Conservation (phyloP, 2,888 invertebrate genomes). For the Geotrupes spiniger region DNA sequence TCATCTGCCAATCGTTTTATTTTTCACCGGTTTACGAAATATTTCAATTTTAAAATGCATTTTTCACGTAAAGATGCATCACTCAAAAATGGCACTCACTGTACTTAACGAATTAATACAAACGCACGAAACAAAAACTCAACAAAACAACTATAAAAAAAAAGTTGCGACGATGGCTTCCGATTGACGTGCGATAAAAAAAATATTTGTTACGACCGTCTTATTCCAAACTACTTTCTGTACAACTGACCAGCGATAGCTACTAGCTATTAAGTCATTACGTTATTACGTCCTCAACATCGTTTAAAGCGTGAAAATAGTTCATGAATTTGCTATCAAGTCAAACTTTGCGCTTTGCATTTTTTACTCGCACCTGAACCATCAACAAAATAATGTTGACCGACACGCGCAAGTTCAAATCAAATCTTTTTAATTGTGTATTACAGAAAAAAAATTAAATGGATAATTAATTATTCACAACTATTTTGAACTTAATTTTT, state of each 20-base stretch:
- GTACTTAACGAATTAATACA: background rate
- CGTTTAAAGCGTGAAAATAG: conserved; percentile 50
- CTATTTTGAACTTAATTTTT: too few relatives aligned
- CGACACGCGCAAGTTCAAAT: too few relatives aligned
- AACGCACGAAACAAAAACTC: background rate
- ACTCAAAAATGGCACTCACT: conserved; percentile 20
- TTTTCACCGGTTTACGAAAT: conserved; percentile 33
- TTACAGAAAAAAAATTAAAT: too few relatives aligned
- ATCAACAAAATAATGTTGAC: too few relatives aligned
- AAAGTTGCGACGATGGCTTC: background rate
- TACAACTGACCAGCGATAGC: conserved; percentile 51
- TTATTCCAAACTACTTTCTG: conserved; percentile 49
- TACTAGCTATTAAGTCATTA: conserved; percentile 50
- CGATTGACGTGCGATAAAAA: background rate
- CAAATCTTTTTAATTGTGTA: too few relatives aligned
- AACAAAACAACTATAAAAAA: conserved; percentile 1
- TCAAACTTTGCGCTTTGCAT: conserved; percentile 4
- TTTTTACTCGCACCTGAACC: too few relatives aligned
- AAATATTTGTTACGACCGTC: conserved; percentile 26
- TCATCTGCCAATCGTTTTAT: conserved; percentile 47
- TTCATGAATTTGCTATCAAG: conserved; percentile 37
- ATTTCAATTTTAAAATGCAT: conserved; percentile 39
- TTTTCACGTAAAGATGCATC: conserved; percentile 40
- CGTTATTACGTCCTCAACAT: conserved; percentile 51
- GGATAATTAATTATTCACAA: too few relatives aligned